A percentile compares a stretch with the other conserved stretches of the same genome.
Evolutionary conservation across 2,888 invertebrate genomes (phyloP).

Genomic region (Odontothrips loti): DNA sequence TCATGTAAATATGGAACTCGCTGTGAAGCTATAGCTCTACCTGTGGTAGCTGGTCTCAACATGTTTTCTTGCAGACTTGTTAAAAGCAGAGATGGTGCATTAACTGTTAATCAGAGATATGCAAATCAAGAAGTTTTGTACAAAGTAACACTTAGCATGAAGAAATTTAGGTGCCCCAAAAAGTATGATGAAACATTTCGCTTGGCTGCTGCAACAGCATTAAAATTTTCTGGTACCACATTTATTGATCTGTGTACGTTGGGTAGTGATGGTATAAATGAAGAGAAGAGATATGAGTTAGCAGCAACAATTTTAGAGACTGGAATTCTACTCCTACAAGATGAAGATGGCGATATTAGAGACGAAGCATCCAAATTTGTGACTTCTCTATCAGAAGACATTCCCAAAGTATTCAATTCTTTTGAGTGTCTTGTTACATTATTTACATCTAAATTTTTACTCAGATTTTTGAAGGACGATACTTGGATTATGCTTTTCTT

Average conservation of each 20-base stretch:
- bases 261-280: no score
- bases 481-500: background rate
- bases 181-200: slow-evolving; percentile 39
- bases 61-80: background rate
- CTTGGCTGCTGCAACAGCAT: slow-evolving; percentile 39
- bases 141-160: background rate
- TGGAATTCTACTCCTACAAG: slow-evolving; percentile 52
- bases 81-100: no score
- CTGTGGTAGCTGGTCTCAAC: slow-evolving; percentile 15
- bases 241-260: no score
- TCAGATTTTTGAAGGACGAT: background rate
- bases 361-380: slow-evolving; percentile 42
- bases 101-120: background rate
- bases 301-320: slow-evolving; percentile 44
- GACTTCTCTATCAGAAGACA: background rate
- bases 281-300: no score
- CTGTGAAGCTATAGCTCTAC: slow-evolving; percentile 28
- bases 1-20: background rate
- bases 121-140: background rate
- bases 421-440: background rate
- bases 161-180: slow-evolving; percentile 28
- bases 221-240: slow-evolving; percentile 35
- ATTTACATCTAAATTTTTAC: background rate
- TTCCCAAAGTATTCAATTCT: background rate
- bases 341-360: slow-evolving; percentile 54